Percentiles rank a stretch among this genome's conserved stretches.
Conservation (phyloP, 2,888 invertebrate species). For the Nemotelus nigrinus region DNA sequence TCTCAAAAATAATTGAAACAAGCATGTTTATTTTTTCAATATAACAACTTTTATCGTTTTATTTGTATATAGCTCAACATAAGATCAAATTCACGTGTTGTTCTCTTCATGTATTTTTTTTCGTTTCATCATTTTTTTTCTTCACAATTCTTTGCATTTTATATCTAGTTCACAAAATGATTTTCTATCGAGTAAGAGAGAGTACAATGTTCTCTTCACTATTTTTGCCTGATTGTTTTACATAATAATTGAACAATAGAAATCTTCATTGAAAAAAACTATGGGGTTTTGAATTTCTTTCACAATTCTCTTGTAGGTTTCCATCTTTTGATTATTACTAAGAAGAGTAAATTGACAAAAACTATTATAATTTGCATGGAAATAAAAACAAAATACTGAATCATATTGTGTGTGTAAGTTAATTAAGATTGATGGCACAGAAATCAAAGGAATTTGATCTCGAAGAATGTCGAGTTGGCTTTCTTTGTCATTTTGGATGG, state of each 20-base stretch:
- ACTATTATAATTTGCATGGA: background rate
- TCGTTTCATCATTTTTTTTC: constrained; percentile 2
- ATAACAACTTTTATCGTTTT: constrained; percentile 41
- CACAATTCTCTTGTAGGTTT: background rate
- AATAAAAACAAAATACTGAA: constrained; percentile 7
- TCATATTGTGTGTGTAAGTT: background rate
- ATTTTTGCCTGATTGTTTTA: constrained; percentile 16
- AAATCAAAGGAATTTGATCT: background rate
- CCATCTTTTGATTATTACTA: background rate
- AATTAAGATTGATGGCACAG: constrained; percentile 6
- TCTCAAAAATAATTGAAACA: no score
- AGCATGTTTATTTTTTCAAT: constrained; percentile 2
- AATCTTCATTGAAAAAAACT: constrained; percentile 13
- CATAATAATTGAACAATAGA: constrained; percentile 35
- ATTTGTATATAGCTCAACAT: constrained; percentile 41
- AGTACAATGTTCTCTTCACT: constrained; percentile 20
- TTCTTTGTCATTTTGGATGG: no score
- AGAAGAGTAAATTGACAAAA: background rate
- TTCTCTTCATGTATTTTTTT: background rate
- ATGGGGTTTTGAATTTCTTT: constrained; percentile 26
- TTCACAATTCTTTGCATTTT: constrained; percentile 18
- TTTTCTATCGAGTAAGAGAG: background rate
- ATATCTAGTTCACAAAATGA: constrained; percentile 3
- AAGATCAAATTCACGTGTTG: constrained; percentile 24
- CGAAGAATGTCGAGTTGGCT: background rate